Conservation (phyloP, 37 sponge, comb jelly and placozoan species). For the Diacarnus erythraeanus region DNA sequence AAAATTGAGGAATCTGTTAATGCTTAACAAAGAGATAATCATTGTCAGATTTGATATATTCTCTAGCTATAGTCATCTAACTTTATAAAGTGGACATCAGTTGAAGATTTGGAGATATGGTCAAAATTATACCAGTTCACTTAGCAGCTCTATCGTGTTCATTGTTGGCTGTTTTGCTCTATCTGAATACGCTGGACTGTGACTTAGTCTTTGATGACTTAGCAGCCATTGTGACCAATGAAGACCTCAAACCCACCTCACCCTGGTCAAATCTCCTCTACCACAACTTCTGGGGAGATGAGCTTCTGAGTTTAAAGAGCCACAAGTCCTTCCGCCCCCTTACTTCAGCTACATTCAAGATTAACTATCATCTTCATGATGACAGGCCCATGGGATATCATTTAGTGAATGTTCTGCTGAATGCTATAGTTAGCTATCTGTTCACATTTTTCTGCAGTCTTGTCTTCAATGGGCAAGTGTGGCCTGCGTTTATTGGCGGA, state of each 20-base stretch:
- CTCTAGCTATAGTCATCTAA: too few relatives aligned
- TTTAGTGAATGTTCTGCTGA: slow-evolving; percentile 80
- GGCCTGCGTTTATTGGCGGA: slow-evolving; percentile 47
- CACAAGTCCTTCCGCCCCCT: slow-evolving; percentile 95
- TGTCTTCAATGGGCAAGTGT: slow-evolving; percentile 24
- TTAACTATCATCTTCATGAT: slow-evolving; percentile 70
- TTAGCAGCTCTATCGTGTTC: slow-evolving; percentile 18
- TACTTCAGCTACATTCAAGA: slow-evolving; percentile 76
- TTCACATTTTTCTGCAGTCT: slow-evolving; percentile 48
- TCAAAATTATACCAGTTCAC: neutral
- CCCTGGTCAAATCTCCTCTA: slow-evolving; percentile 72
- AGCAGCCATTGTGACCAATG: slow-evolving; percentile 79
- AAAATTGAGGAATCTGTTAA: too few relatives aligned
- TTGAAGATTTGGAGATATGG: too few relatives aligned
- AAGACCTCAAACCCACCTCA: slow-evolving; percentile 66
- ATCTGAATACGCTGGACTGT: slow-evolving; percentile 73
- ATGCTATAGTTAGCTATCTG: slow-evolving; percentile 64
- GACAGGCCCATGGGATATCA: slow-evolving; percentile 81
- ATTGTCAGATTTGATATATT: neutral
- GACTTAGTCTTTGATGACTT: slow-evolving; percentile 86
- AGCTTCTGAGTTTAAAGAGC: slow-evolving; percentile 62
- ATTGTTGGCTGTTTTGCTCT: slow-evolving; percentile 46
- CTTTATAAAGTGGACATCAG: neutral
- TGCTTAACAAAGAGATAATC: too few relatives aligned
- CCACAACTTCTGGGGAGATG: slow-evolving; percentile 96